A percentile compares a stretch with the other conserved stretches of the same genome.
Conservation (phyloP, 1,140 invertebrate genomes). For the fruit fly (Drosophila melanogaster) region DNA sequence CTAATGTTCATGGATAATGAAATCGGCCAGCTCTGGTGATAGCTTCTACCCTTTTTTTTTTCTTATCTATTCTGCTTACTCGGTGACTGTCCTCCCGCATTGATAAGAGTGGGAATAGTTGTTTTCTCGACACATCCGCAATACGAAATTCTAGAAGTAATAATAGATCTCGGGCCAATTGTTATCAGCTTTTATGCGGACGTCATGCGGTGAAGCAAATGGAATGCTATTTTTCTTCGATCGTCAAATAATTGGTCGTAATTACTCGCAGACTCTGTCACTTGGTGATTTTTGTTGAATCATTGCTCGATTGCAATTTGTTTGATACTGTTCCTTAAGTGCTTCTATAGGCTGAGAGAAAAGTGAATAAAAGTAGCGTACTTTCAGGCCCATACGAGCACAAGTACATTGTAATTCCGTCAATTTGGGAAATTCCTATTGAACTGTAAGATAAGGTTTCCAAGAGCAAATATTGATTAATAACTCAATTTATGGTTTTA, state of each 20-base stretch:
- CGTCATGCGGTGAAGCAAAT: slow-evolving; percentile 28
- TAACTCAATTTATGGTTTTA: too few relatives aligned
- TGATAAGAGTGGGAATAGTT: slow-evolving; percentile 30
- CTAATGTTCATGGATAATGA: neutral
- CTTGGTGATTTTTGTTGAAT: slow-evolving; percentile 1
- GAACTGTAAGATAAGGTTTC: too few relatives aligned
- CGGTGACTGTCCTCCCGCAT: slow-evolving; percentile 14
- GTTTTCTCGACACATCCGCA: slow-evolving; percentile 25
- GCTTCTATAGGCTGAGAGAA: neutral
- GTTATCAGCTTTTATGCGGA: slow-evolving; percentile 25
- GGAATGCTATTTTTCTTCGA: slow-evolving; percentile 24
- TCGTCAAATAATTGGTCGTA: slow-evolving; percentile 34
- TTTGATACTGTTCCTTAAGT: slow-evolving; percentile 5
- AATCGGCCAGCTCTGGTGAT: neutral
- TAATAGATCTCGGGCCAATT: slow-evolving; percentile 12
- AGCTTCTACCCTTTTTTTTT: neutral
- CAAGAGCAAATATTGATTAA: too few relatives aligned
- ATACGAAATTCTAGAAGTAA: slow-evolving; percentile 30
- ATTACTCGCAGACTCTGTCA: slow-evolving; percentile 13
- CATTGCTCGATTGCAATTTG: slow-evolving; percentile 5
- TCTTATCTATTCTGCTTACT: neutral
- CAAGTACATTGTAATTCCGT: too few relatives aligned
- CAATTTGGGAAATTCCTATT: too few relatives aligned
- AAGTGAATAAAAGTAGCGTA: too few relatives aligned
- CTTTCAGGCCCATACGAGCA: too few relatives aligned